Evolutionary conservation across 2,797 vertebrate genomes (phyloP).

Genomic region (Chloroceryle amazona): DNA sequence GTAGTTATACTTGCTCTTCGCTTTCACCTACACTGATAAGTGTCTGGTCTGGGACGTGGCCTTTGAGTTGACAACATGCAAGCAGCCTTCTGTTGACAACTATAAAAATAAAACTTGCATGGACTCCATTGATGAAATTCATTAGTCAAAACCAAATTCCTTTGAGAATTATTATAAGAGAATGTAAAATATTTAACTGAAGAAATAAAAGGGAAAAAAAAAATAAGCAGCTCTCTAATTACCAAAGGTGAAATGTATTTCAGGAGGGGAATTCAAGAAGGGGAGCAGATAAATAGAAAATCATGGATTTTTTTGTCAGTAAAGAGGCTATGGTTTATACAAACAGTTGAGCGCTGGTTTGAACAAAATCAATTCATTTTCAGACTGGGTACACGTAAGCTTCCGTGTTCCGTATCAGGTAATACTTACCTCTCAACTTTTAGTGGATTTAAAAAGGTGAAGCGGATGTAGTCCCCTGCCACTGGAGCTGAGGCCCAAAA

Average conservation of each 20-base stretch:
- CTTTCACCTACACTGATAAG: not conserved
- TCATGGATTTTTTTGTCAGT: not conserved
- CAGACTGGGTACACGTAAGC: not conserved
- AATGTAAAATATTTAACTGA: not conserved
- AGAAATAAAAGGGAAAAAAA: not conserved
- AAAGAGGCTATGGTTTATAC: not conserved
- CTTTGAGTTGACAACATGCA: not conserved
- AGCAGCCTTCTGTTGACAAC: not conserved
- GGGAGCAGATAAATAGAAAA: not conserved
- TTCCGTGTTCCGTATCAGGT: not conserved
- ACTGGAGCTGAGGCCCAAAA: conserved; percentile 85
- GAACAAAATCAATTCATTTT: not conserved
- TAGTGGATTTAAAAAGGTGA: conserved; percentile 81
- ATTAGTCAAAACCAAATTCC: not conserved
- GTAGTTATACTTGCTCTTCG: not conserved
- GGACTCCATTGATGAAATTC: not conserved
- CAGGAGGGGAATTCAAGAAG: not conserved
- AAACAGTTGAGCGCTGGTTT: not conserved
- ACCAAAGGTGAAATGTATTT: not conserved
- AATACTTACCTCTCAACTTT: conserved; percentile 82
- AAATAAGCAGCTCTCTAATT: not conserved
- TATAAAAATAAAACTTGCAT: not conserved
- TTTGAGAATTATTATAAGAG: not conserved
- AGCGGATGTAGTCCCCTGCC: conserved; percentile 81
- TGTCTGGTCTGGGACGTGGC: not conserved